Evolutionary conservation across 2,113 vertebrate genomes (phyloP).

Genomic region (Nycticebus coucang): DNA sequence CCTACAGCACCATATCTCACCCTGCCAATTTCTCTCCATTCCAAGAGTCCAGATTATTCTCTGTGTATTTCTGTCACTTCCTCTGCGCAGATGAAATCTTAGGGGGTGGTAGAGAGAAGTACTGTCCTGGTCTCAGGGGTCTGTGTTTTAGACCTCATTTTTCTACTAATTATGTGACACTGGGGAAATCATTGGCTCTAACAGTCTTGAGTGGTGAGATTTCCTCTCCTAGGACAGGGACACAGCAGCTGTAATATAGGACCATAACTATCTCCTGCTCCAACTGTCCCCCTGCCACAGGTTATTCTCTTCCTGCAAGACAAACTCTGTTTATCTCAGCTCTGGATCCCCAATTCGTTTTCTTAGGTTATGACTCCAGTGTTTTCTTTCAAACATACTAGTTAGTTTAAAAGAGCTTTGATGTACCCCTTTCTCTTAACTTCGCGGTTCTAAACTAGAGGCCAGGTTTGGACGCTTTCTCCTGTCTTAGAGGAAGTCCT

Average conservation of each 20-base stretch:
- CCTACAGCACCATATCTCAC: background rate
- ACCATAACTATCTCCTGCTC: background rate
- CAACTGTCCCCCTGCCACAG: rapidly evolving
- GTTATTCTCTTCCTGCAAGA: background rate
- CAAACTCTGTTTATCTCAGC: background rate
- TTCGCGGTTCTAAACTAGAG: background rate
- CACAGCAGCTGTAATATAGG: background rate
- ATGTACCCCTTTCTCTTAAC: background rate
- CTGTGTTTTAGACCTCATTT: background rate
- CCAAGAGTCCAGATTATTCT: background rate
- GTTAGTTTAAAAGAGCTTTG: background rate
- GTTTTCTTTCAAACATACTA: background rate
- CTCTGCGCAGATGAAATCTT: background rate
- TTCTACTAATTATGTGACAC: background rate
- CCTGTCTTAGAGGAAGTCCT: background rate
- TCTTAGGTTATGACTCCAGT: background rate
- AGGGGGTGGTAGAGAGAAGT: background rate
- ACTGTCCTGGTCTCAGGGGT: background rate
- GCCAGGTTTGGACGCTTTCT: background rate
- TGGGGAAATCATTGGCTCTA: background rate
- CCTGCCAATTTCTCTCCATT: background rate
- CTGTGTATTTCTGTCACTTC: background rate
- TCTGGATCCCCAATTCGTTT: background rate
- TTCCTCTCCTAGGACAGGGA: background rate
- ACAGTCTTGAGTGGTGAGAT: background rate